Conservation (phyloP, 2,113 vertebrate species). For the Phalacrocorax carbo region DNA sequence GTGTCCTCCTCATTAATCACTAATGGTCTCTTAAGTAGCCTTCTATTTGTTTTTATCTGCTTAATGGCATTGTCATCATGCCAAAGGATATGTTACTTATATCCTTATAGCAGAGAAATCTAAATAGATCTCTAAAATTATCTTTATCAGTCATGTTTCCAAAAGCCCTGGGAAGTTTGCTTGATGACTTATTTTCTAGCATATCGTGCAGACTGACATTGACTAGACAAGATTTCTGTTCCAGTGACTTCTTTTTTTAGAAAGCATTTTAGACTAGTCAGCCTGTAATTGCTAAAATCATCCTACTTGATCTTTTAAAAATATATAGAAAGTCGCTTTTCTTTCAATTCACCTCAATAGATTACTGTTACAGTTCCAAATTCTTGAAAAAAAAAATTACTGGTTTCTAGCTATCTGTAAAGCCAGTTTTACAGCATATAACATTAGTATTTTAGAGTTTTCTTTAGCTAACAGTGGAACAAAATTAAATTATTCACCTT, state of each 20-base stretch:
- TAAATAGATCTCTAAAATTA: not conserved
- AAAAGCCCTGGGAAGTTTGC: not conserved
- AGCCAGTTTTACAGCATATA: not conserved
- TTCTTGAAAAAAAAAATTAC: not conserved
- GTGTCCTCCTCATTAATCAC: not conserved
- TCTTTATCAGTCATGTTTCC: not conserved
- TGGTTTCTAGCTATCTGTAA: not conserved
- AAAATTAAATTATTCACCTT: not conserved
- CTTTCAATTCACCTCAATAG: not conserved
- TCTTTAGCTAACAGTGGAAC: not conserved
- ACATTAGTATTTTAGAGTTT: not conserved
- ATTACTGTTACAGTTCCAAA: not conserved
- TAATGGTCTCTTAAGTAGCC: not conserved
- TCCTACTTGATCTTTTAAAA: not conserved
- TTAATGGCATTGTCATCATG: not conserved
- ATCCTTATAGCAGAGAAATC: not conserved
- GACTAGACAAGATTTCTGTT: not conserved
- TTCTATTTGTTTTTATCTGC: not conserved
- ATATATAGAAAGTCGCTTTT: not conserved
- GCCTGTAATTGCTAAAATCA: not conserved
- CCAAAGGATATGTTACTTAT: not conserved
- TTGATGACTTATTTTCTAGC: not conserved
- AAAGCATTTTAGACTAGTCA: not conserved
- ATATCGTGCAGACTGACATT: not conserved
- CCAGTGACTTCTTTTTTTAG: not conserved